Evolutionary conservation across 2,888 invertebrate genomes (phyloP), one percentile per base, ranked within the genome.

Genomic region (Nebria salina): DNA sequence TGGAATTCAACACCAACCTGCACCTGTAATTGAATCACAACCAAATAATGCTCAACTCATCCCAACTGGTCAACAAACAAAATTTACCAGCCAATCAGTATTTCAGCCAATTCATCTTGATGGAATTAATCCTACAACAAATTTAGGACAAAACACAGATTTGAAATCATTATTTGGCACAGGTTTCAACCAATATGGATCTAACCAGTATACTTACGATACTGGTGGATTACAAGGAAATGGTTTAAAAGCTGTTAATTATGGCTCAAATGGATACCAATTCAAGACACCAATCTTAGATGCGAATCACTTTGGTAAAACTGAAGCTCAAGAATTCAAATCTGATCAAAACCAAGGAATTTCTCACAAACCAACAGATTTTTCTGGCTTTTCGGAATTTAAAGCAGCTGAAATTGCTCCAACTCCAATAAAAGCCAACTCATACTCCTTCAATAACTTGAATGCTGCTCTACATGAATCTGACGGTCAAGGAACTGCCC

Each of bases 401-500:
- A 54, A 54, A 54, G 7, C 8, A 8, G 1, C 54, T 54, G 54
- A 11, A 13, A 54, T 54, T 54, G 7, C 8, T 54, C 54, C 54
- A 54, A 43, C 6, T 43, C 13, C 54, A 11, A 7, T 54, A 54
- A 54, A 54, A 54, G 54, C 54, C 54, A 54, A 3, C 13, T 54
- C 54, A 11, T 54, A 54, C 54, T 54, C 54, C 1, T 54, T 7
- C 13, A 54, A 6, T 54, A 54, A 54, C 54, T 8, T 54, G 0
- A 54, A 54, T 54, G 8, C 54, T 54, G 54, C 54, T 54, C 1
- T 26, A 70, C 20, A 70, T 70, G 34, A 25, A 25, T 11, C 34
- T 26, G 9, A 26, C 70, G 34, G 25, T 20, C 70, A 70, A 20
- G 70, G 9, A 70, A 11, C 70, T 70, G 70, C 25, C 70, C 70